Evolutionary conservation across 2,113 vertebrate genomes (phyloP), one percentile per base, ranked within the genome.

Genomic region (Oceanodroma tethys): DNA sequence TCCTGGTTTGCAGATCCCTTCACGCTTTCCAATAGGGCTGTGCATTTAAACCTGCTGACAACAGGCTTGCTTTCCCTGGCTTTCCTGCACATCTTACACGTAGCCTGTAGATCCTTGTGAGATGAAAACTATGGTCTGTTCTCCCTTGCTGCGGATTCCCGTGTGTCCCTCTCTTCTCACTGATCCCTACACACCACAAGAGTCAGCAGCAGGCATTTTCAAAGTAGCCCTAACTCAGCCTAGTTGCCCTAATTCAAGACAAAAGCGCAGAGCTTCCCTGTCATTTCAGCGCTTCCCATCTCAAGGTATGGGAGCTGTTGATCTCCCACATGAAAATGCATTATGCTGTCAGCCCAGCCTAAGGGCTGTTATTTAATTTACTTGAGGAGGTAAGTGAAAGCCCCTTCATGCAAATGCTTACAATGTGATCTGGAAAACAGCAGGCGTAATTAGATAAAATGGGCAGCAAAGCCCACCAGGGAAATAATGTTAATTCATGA

Each of bases 321-420:
- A 89, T 95, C 94, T 97, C 96, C 89, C 96, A 88, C 93, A 82
- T 96, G 96, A 94, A 95, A 96, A 97, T 86, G 89, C 84, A 97
- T 97, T 88, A 95, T 73, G 93, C 93, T 94, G 89, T 96, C 96
- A 96, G 96, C 93, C 93, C 91, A 93, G 97, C 96, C 94, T 97
- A 94, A 97, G 92, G 97, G 96, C 95, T 95, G 93, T 95, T 97
- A 97, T 96, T 96, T 97, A 94, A 97, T 97, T 97, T 96, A 97
- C 93, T 95, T 96, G 94, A 97, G 95, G 94, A 97, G 96, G 97
- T 97, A 97, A 97, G 96, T 96, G 97, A 96, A 97, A 97, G 96
- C 91, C 97, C 96, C 96, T 94, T 97, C 93, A 95, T 96, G 95
- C 95, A 96, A 95, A 97, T 95, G 94, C 95, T 96, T 95, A 97